Conservation (phyloP, 2,113 vertebrate species). For the Ascaphus truei region DNA sequence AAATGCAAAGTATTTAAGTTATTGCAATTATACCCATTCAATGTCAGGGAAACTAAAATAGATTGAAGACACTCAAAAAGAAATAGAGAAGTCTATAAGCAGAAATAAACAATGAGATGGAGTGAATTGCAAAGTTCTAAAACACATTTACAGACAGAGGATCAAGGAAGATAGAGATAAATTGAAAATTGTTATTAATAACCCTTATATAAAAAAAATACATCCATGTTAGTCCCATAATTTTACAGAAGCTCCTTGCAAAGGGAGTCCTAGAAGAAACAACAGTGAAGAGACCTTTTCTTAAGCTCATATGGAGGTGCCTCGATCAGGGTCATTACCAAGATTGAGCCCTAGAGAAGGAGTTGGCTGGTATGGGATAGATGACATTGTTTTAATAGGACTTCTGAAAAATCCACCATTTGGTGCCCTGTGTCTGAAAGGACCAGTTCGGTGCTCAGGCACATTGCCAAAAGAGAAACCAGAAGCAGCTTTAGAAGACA, state of each 20-base stretch:
- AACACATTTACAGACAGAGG: conserved; percentile 36
- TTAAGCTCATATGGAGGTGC: conserved; percentile 90
- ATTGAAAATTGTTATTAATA: conserved; percentile 62
- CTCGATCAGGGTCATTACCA: conserved; percentile 93
- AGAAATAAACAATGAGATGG: background rate
- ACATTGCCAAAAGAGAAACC: conserved; percentile 89
- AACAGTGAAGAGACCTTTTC: conserved; percentile 58
- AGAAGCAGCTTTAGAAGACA: conserved; percentile 94
- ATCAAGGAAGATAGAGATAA: conserved; percentile 45
- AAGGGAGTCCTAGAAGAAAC: conserved; percentile 68
- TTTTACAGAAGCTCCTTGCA: conserved; percentile 68
- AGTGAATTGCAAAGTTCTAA: conserved; percentile 14
- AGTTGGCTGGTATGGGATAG: conserved; percentile 95
- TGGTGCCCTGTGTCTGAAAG: conserved; percentile 95
- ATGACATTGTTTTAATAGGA: conserved; percentile 98
- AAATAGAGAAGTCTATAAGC: conserved; percentile 9
- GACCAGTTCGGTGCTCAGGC: conserved; percentile 95
- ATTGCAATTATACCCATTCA: conserved; percentile 67
- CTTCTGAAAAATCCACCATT: conserved; percentile 98
- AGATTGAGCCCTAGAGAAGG: conserved; percentile 95
- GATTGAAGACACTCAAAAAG: background rate
- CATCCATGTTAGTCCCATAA: conserved; percentile 79
- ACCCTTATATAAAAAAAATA: conserved; percentile 65
- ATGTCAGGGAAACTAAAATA: background rate
- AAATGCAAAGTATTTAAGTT: conserved; percentile 63